Conservation (phyloP, 1,140 invertebrate genomes). For the silkworm (Bombyx mori) region ASM3026992v2 NC_085113.1:13617501-13618000, state of each 20-base stretch:
- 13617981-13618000: slow-evolving; percentile 11
- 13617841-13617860: slow-evolving; percentile 13
- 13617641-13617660: too few relatives aligned
- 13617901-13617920: slow-evolving; percentile 43
- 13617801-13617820: slow-evolving; percentile 6
- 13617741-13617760: background rate
- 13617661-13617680: too few relatives aligned
- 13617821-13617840: background rate
- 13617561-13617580: too few relatives aligned
- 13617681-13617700: too few relatives aligned
- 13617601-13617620: too few relatives aligned
- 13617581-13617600: too few relatives aligned
- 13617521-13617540: too few relatives aligned
- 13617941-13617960: slow-evolving; percentile 28
- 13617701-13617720: too few relatives aligned
- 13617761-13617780: background rate
- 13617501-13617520: too few relatives aligned
- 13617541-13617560: too few relatives aligned
- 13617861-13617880: slow-evolving; percentile 29
- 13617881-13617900: slow-evolving; percentile 28
- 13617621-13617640: too few relatives aligned
- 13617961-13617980: slow-evolving; percentile 21
- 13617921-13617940: slow-evolving; percentile 51
- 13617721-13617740: too few relatives aligned
- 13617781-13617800: background rate